Conservation (phyloP, 2,888 invertebrate genomes). For the Drosophila helvetica region DNA sequence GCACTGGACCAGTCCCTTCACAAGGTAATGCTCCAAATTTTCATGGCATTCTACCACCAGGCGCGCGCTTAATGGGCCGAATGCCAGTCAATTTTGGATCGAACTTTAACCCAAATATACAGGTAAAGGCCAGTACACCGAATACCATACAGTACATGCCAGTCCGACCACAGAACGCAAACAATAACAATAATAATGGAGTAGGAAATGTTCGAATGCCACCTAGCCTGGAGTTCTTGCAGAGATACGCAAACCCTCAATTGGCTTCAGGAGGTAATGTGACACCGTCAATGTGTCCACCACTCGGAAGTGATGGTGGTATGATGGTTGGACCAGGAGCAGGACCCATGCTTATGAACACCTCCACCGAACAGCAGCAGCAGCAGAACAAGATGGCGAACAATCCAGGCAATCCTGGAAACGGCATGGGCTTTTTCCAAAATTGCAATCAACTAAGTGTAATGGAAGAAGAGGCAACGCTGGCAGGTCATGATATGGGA, state of each 20-base stretch:
- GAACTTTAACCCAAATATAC: conserved; percentile 89
- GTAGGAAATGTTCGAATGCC: conserved; percentile 89
- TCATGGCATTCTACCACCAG: conserved; percentile 76
- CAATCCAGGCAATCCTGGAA: conserved; percentile 45
- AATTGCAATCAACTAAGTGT: conserved; percentile 82
- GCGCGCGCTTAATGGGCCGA: conserved; percentile 87
- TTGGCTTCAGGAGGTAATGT: conserved; percentile 82
- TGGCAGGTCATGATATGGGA: conserved; percentile 72
- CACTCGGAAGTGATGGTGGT: conserved; percentile 18
- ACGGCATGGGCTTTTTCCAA: conserved; percentile 79
- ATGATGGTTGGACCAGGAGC: conserved; percentile 39
- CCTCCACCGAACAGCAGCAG: conserved; percentile 61
- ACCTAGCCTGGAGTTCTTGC: conserved; percentile 94
- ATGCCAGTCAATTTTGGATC: conserved; percentile 86
- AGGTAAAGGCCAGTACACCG: conserved; percentile 97
- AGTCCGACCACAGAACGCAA: conserved; percentile 92
- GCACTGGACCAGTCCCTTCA: conserved; percentile 36
- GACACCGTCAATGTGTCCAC: conserved; percentile 40
- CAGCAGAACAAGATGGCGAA: conserved; percentile 56
- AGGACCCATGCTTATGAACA: conserved; percentile 53
- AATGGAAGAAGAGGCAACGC: conserved; percentile 77
- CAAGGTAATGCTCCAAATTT: conserved; percentile 73
- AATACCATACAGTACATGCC: conserved; percentile 99
- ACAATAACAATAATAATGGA: conserved; percentile 84
- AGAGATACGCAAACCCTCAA: conserved; percentile 92